Base-by-base conservation (phyloP, 2,888 invertebrate species). In the Lacanobia wlatinum region DNA sequence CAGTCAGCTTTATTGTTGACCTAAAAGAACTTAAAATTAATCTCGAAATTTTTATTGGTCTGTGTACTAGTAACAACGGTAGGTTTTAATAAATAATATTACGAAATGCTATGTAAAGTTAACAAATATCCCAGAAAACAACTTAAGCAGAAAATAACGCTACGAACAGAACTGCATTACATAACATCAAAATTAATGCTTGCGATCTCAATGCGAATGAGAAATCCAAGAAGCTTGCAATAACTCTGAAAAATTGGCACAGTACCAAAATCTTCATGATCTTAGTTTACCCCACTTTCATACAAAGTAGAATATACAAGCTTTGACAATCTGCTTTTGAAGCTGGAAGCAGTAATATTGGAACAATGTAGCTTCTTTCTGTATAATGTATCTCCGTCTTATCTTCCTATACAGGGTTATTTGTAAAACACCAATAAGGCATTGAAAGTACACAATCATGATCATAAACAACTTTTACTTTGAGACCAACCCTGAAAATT, bases 231-330 rank as follows among this genome's bases (percentile, higher is more conserved):
- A 58, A 46, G 46, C 46, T 63, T 69, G 69, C 64, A 80, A 82
- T 82, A 52, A 70, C 70, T 83, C 50, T 34, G 23, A 63, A 65
- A 70, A 76, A 73, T 76, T 82, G 76, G 82, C 76, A 34, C 23
- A 1, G 8, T n/a, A 60, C 76, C 80, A 82, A 80, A 75, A 69
- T 3, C 53, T 12, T 38, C 40, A 65, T 63, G 71, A 79, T 68
- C 80, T 72, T 59, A 53, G 64, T 76, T 70, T 68, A 80, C 40
- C 66, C 76, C 28, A 70, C 53, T 83, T 83, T 65, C 14, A 50
- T 59, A 82, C 67, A 65, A 82, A 77, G 72, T 61, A 70, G 56
- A 76, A 59, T 52, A 53, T 55, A 80, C 46, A 38, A 69, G 61
- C 46, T 48, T 21, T 46, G 38, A 58, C 55, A 64, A 50, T 64